A percentile compares a stretch with the other conserved stretches of the same genome.
Conservation (phyloP, 2,113 vertebrate genomes). For the Varanus komodoensis region DNA sequence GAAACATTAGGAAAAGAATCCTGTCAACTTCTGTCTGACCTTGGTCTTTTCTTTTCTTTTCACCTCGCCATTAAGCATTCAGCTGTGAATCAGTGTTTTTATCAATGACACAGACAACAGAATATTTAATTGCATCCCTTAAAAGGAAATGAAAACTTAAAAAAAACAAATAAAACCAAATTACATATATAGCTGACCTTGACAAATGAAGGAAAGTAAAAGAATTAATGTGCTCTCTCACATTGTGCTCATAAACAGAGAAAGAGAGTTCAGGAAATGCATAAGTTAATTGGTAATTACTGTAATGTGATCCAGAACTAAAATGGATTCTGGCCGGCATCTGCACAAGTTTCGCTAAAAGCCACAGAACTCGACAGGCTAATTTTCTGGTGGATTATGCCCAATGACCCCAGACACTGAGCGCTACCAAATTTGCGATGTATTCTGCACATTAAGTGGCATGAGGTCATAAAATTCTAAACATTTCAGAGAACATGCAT, state of each 20-base stretch:
- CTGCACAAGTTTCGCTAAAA: not conserved
- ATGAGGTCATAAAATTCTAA: not conserved
- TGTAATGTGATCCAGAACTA: constrained; percentile 11
- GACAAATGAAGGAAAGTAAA: constrained; percentile 10
- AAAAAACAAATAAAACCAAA: constrained; percentile 28
- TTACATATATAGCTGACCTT: constrained; percentile 46
- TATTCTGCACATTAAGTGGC: constrained; percentile 22
- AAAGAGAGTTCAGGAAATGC: constrained; percentile 14
- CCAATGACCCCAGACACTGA: not conserved
- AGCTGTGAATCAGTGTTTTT: constrained; percentile 74
- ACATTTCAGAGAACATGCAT: not conserved
- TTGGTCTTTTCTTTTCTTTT: constrained; percentile 64
- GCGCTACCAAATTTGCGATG: not conserved
- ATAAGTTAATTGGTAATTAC: constrained; percentile 28
- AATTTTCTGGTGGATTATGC: not conserved
- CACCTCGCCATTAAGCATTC: constrained; percentile 71
- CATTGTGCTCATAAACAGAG: constrained; percentile 28
- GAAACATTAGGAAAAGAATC: constrained; percentile 72
- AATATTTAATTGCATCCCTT: constrained; percentile 60
- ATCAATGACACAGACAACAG: constrained; percentile 47
- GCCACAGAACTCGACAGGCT: not conserved
- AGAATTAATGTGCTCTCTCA: constrained; percentile 40
- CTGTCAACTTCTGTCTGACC: constrained; percentile 73
- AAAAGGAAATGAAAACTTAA: constrained; percentile 62
- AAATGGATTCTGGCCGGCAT: constrained; percentile 8